A percentile compares a stretch with the other conserved stretches of the same genome.
These are phyloP conservation scores for Trichonephila clavipes DNA, from an alignment of 1,140 invertebrate species.

Conservation along the genomic window DNA sequence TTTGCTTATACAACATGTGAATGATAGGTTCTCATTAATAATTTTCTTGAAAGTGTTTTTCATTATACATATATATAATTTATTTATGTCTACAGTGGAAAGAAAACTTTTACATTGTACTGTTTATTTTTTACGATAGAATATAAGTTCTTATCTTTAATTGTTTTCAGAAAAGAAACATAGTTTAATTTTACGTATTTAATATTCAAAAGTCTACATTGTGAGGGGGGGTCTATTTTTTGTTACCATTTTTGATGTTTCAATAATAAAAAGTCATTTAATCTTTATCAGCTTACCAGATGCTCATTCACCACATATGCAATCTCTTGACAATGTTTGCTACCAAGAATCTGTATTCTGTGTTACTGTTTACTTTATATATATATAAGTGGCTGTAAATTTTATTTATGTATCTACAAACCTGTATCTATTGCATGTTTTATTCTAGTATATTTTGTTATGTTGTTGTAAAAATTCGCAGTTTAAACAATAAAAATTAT, in stretches of 20 bases:
- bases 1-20: no score
- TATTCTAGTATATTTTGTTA: slow-evolving; percentile 60
- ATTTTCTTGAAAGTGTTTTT: not conserved
- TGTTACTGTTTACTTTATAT: slow-evolving; percentile 27
- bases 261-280: not conserved
- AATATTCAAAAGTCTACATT: no score
- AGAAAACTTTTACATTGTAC: no score
- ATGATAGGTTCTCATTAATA: no score
- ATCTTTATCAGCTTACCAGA: not conserved
- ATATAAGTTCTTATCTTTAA: not conserved
- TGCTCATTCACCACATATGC: not conserved
- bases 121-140: no score
- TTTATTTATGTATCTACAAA: slow-evolving; percentile 61
- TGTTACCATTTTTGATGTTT: no score
- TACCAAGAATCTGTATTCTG: not conserved
- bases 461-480: slow-evolving; percentile 50
- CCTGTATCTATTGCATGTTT: slow-evolving; percentile 44
- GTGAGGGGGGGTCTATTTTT: no score
- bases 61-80: not conserved
- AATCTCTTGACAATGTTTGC: not conserved
- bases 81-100: no score
- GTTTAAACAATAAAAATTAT: slow-evolving; percentile 56
- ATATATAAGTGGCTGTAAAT: slow-evolving; percentile 28
- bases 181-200: no score
- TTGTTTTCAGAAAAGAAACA: no score